Conservation (phyloP, 2,113 vertebrate genomes). For the Phylloscopus trochilus region DNA sequence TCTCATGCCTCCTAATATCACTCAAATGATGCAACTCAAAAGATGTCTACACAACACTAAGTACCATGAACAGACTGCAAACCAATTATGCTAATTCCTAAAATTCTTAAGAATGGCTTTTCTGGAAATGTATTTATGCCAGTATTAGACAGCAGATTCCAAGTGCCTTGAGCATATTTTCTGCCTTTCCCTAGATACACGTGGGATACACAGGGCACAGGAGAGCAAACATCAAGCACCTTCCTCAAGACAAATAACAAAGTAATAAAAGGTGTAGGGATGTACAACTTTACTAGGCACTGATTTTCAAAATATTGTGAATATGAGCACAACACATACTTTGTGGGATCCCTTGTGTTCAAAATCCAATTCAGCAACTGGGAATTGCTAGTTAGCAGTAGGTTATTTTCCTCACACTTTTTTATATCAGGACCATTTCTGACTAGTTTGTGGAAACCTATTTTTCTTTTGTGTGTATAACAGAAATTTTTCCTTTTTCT, state of each 20-base stretch:
- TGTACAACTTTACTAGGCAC: background rate
- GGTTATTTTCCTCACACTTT: background rate
- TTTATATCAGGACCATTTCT: background rate
- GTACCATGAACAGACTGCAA: background rate
- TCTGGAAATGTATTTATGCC: background rate
- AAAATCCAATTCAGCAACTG: background rate
- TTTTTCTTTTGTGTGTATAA: background rate
- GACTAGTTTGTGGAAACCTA: background rate
- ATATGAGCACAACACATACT: background rate
- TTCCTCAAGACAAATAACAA: background rate
- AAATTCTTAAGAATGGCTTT: background rate
- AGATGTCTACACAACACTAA: background rate
- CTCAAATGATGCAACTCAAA: background rate
- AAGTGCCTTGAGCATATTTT: background rate
- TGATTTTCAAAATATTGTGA: background rate
- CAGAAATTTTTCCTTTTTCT: background rate
- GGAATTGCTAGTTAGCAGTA: background rate
- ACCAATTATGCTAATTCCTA: background rate
- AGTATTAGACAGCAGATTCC: background rate
- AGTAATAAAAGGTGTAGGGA: background rate
- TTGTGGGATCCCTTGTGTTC: background rate
- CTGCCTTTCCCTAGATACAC: background rate
- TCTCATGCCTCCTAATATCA: background rate
- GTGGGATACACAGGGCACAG: background rate
- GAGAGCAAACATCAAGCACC: background rate